These are phyloP conservation scores for Melanostoma scalare DNA, from an alignment of 2,888 invertebrate genomes.

Conservation along the genomic window DNA sequence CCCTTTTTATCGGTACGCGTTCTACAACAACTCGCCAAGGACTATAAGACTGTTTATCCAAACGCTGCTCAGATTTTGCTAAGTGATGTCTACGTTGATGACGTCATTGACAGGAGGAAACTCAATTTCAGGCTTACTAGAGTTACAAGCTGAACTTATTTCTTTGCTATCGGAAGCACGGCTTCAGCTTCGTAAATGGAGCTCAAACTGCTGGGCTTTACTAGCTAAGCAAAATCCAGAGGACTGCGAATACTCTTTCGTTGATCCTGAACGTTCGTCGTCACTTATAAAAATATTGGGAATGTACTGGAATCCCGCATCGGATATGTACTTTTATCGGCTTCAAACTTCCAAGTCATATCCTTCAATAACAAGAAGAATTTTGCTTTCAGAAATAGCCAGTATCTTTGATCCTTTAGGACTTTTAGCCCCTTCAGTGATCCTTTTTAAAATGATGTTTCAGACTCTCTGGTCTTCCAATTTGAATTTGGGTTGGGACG, in stretches of 20 bases:
- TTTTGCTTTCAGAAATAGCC: constrained; percentile 46
- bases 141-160: constrained; percentile 46
- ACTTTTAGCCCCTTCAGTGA: no score
- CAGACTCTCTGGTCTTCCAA: no score
- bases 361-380: constrained; percentile 47
- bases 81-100: constrained; percentile 69
- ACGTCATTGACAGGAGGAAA: constrained; percentile 52
- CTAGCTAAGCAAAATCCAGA: background rate
- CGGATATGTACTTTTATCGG: constrained; percentile 3
- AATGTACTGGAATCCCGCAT: background rate
- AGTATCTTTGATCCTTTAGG: no score
- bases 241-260: constrained; percentile 29
- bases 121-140: constrained; percentile 17
- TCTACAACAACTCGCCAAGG: constrained; percentile 52
- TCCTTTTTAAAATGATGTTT: no score
- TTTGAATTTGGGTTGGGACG: constrained; percentile 54
- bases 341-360: constrained; percentile 38
- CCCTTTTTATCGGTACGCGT: constrained; percentile 65
- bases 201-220: no score
- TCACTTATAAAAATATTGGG: constrained; percentile 3
- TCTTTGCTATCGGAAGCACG: constrained; percentile 40
- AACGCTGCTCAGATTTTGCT: constrained; percentile 48
- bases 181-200: no score
- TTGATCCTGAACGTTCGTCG: constrained; percentile 1
- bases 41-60: constrained; percentile 52